These are phyloP conservation scores for Ophthalmolycus amberensis DNA, from an alignment of 2,113 vertebrate genomes.

Conservation along the genomic window DNA sequence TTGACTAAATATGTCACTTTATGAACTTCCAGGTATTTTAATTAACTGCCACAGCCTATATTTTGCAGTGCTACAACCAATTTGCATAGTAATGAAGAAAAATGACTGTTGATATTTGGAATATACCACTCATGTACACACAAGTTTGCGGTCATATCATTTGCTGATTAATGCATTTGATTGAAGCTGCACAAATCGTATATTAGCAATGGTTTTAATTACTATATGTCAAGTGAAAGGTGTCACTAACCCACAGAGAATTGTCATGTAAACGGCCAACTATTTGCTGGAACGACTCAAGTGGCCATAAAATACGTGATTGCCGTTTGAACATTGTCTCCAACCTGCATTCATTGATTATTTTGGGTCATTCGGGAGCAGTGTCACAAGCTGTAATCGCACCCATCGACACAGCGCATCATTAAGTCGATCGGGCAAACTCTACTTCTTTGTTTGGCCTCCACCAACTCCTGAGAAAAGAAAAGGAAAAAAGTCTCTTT, in stretches of 20 bases:
- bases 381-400: neutral
- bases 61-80: neutral
- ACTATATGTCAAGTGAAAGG: neutral
- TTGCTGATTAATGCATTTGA: neutral
- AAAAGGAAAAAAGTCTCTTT: neutral
- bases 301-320: neutral
- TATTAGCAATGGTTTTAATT: neutral
- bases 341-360: neutral
- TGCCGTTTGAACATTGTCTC: no score
- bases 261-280: neutral
- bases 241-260: neutral
- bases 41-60: slow-evolving; percentile 1
- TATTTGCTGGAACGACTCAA: neutral
- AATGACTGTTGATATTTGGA: neutral
- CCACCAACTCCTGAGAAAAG: neutral
- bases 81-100: slow-evolving; percentile 9
- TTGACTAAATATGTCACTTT: neutral
- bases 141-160: neutral
- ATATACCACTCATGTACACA: neutral
- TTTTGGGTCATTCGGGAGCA: neutral
- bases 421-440: neutral
- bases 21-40: neutral
- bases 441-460: neutral
- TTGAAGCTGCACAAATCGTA: neutral
- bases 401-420: neutral